Evolutionary conservation across 2,888 invertebrate species (phyloP).

Genomic region (Bursaphelenchus okinawaensis): DNA sequence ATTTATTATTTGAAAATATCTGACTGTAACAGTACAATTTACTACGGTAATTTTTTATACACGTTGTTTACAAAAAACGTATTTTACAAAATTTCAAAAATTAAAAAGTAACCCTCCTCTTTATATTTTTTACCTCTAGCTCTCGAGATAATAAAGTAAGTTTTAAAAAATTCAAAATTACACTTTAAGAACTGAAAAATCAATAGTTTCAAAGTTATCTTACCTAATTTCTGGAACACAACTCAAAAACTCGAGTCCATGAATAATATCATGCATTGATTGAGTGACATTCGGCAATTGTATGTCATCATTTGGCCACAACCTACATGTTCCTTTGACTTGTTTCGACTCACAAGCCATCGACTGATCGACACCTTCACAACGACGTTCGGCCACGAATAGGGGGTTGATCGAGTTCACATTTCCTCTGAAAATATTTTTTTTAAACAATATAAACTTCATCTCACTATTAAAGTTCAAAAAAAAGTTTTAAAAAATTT

Average conservation of each 20-base stretch:
- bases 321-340: constrained; percentile 33
- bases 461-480: too few relatives aligned
- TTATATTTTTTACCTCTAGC: too few relatives aligned
- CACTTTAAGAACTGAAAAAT: neutral
- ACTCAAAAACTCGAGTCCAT: constrained; percentile 51
- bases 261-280: constrained; percentile 46
- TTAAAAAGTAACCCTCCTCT: too few relatives aligned
- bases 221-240: constrained; percentile 51
- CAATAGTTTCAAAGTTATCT: too few relatives aligned
- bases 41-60: too few relatives aligned
- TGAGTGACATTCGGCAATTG: constrained; percentile 53
- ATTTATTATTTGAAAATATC: too few relatives aligned
- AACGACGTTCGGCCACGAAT: constrained; percentile 54
- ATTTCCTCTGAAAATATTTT: constrained; percentile 43
- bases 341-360: constrained; percentile 43
- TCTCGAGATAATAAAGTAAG: too few relatives aligned
- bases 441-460: too few relatives aligned
- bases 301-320: constrained; percentile 50
- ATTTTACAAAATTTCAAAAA: too few relatives aligned
- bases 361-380: constrained; percentile 49
- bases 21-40: too few relatives aligned
- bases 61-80: too few relatives aligned
- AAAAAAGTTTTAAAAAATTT: too few relatives aligned
- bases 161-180: neutral
- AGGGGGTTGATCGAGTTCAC: constrained; percentile 51